Percentiles rank a stretch among this genome's conserved stretches.
phyloP scores from a whole-genome alignment of 2,113 vertebrate genomes.

The Willisornis vidua region DNA sequence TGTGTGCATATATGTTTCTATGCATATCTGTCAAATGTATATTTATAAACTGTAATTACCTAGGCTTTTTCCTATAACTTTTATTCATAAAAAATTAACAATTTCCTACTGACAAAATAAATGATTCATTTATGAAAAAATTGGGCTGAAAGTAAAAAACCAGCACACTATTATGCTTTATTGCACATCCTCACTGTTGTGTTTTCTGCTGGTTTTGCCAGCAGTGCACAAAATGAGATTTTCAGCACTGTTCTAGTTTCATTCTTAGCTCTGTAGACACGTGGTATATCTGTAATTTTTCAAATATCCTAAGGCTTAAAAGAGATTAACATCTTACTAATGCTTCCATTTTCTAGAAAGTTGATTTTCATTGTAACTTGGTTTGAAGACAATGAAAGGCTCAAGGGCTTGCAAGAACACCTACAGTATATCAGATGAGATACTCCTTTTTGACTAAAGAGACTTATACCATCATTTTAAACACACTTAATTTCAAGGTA shows the following conservation, averaged over 20 bases:
- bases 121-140: not conserved
- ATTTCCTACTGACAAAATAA: not conserved
- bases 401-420: not conserved
- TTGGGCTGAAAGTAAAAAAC: not conserved
- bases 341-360: slow-evolving; percentile 17
- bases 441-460: not conserved
- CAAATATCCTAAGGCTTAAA: not conserved
- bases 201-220: not conserved
- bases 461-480: not conserved
- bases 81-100: not conserved
- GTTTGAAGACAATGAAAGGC: not conserved
- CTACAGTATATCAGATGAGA: not conserved
- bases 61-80: not conserved
- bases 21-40: not conserved
- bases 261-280: not conserved
- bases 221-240: not conserved
- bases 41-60: not conserved
- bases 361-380: not conserved
- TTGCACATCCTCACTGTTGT: not conserved
- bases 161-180: not conserved
- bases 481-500: not conserved
- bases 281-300: not conserved
- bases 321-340: not conserved
- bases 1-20: not conserved
- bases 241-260: not conserved